These are phyloP conservation scores for Zoanthus sansibaricus DNA, from an alignment of 92 coral and sea anemone species.

Conservation along the genomic window DNA sequence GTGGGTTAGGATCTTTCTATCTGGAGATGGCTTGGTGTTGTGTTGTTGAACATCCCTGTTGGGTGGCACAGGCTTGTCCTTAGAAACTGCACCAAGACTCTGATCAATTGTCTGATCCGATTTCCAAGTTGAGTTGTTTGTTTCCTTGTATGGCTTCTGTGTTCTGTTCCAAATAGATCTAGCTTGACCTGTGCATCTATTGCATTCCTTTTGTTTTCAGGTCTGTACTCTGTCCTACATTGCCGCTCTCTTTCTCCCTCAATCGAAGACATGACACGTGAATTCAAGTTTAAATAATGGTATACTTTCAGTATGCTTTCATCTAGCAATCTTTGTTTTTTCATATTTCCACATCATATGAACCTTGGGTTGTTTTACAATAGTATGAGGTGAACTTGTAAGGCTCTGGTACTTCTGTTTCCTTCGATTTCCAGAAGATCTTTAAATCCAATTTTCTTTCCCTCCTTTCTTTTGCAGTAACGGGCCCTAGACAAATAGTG, in stretches of 20 bases:
- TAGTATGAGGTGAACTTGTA: slow-evolving; percentile 75
- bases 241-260: background rate
- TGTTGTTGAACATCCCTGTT: background rate
- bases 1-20: slow-evolving; percentile 22
- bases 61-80: too few species aligned
- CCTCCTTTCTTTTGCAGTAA: slow-evolving; percentile 34
- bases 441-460: background rate
- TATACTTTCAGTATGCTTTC: slow-evolving; percentile 58
- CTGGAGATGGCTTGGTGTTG: background rate
- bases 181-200: too few species aligned
- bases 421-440: slow-evolving; percentile 62
- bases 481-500: slow-evolving; percentile 49
- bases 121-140: too few species aligned
- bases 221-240: too few species aligned
- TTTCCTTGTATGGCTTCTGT: background rate
- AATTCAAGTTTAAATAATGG: slow-evolving; percentile 71
- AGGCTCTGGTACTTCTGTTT: slow-evolving; percentile 43
- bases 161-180: too few species aligned
- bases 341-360: slow-evolving; percentile 66
- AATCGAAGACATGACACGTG: slow-evolving; percentile 37
- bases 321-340: slow-evolving; percentile 46
- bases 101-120: too few species aligned
- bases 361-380: slow-evolving; percentile 61
- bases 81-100: too few species aligned
- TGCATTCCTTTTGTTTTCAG: too few species aligned